Conservation (phyloP, 2,797 vertebrate species). For the Clarias platycephalus region DNA sequence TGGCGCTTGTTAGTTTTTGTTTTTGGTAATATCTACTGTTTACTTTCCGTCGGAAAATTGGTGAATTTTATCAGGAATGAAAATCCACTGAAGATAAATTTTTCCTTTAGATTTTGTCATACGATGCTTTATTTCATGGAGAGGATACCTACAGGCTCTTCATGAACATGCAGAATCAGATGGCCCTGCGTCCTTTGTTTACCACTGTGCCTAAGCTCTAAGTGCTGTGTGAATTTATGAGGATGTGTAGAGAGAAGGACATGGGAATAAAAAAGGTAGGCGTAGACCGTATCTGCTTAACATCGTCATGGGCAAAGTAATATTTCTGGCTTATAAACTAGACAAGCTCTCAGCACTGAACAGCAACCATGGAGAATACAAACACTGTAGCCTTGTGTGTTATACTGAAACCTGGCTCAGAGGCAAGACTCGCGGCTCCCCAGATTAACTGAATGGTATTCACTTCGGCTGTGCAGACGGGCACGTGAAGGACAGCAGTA, state of each 20-base stretch:
- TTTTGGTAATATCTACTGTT: background rate
- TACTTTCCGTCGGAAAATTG: background rate
- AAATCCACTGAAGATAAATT: background rate
- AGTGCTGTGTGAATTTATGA: background rate
- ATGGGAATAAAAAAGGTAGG: background rate
- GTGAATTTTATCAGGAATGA: background rate
- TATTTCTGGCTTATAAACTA: background rate
- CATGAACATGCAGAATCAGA: background rate
- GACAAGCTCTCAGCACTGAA: background rate
- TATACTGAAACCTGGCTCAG: background rate
- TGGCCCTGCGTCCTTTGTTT: background rate
- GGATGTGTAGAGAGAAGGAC: background rate
- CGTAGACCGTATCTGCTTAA: background rate
- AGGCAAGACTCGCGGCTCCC: background rate
- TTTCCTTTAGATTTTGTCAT: background rate
- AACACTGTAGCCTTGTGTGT: background rate
- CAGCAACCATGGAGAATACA: background rate
- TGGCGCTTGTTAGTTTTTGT: background rate
- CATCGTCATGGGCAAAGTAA: background rate
- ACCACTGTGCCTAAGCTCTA: background rate
- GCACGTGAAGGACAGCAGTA: background rate
- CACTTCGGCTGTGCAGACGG: background rate
- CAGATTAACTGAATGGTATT: background rate
- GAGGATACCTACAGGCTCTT: background rate
- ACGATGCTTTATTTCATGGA: background rate